A percentile compares a stretch with the other conserved stretches of the same genome.
Conservation (phyloP, 1,140 invertebrate species). For the Drosophila mojavensis region DNA sequence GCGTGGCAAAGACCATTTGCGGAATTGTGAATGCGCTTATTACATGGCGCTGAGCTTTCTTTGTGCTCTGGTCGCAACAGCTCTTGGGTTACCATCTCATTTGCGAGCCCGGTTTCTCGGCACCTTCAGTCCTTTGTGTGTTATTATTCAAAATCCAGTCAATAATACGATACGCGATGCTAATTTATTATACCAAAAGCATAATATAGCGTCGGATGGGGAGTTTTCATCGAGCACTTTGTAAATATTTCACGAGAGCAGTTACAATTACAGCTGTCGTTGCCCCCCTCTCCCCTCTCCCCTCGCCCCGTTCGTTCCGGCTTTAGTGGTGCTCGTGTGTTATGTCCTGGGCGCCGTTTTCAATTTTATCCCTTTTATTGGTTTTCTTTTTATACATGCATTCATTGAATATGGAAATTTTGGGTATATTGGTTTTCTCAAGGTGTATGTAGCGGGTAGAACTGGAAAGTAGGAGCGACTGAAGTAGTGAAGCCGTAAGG, state of each 20-base stretch:
- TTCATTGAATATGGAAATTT: too few relatives aligned
- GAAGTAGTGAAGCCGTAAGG: too few relatives aligned
- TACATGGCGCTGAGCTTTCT: slow-evolving; percentile 44
- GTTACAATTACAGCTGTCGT: slow-evolving; percentile 67
- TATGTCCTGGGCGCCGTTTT: slow-evolving; percentile 48
- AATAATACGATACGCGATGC: slow-evolving; percentile 79
- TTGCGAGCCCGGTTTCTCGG: slow-evolving; percentile 42
- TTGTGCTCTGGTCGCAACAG: slow-evolving; percentile 25
- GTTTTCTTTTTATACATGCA: slow-evolving; percentile 45
- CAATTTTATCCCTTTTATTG: slow-evolving; percentile 82
- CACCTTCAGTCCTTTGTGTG: slow-evolving; percentile 70
- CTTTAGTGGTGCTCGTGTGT: slow-evolving; percentile 4
- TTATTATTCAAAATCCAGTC: slow-evolving; percentile 83
- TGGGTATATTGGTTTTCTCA: too few relatives aligned
- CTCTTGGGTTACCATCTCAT: slow-evolving; percentile 48
- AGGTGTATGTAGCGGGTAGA: too few relatives aligned
- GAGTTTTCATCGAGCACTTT: slow-evolving; percentile 33
- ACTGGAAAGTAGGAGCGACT: too few relatives aligned
- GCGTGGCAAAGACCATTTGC: neutral
- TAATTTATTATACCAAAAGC: slow-evolving; percentile 71
- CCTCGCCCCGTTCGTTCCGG: too few relatives aligned
- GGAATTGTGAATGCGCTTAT: slow-evolving; percentile 46
- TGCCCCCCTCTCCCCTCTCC: neutral
- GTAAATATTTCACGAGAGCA: slow-evolving; percentile 54
- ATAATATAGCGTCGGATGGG: neutral